phyloP scores from a whole-genome alignment of 2,888 invertebrate genomes.

The Brenthis hecate region DNA sequence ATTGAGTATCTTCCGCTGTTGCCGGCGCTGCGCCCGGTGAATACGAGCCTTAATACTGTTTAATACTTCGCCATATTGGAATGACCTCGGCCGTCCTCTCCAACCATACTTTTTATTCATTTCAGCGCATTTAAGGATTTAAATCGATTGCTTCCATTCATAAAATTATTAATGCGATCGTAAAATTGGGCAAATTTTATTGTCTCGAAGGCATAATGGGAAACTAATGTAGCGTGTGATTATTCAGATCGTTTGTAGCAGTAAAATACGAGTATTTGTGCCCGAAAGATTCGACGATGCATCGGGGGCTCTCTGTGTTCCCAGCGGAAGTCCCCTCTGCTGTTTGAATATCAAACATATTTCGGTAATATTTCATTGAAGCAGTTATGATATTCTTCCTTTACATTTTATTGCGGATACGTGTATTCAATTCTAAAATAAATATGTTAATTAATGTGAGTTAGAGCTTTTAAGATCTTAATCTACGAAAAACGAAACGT shows the following conservation, averaged over 20 bases:
- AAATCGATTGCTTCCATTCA: constrained; percentile 80
- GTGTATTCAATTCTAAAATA: constrained; percentile 65
- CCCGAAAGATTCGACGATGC: constrained; percentile 55
- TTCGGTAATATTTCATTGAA: constrained; percentile 76
- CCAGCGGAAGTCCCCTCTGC: constrained; percentile 75
- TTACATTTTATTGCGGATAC: constrained; percentile 59
- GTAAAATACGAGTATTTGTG: constrained; percentile 75
- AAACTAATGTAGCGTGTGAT: constrained; percentile 83
- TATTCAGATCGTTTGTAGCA: constrained; percentile 80
- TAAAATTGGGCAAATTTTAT: constrained; percentile 83
- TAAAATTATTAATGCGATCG: constrained; percentile 83
- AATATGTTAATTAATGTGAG: constrained; percentile 53
- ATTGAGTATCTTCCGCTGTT: constrained; percentile 67
- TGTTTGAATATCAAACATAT: constrained; percentile 80
- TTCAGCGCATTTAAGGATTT: constrained; percentile 71
- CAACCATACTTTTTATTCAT: constrained; percentile 68
- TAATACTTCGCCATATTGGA: constrained; percentile 61
- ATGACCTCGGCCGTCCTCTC: constrained; percentile 67
- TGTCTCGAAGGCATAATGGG: constrained; percentile 82
- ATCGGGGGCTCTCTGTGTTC: constrained; percentile 55
- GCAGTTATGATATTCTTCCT: constrained; percentile 81
- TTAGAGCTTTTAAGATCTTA: constrained; percentile 29
- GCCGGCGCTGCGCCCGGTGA: constrained; percentile 49
- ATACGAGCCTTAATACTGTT: constrained; percentile 53
- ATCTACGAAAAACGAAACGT: constrained; percentile 26